Percentiles rank a stretch among this genome's conserved stretches.
Conservation (phyloP, 2,113 vertebrate species). For the Pseudopodoces humilis region DNA sequence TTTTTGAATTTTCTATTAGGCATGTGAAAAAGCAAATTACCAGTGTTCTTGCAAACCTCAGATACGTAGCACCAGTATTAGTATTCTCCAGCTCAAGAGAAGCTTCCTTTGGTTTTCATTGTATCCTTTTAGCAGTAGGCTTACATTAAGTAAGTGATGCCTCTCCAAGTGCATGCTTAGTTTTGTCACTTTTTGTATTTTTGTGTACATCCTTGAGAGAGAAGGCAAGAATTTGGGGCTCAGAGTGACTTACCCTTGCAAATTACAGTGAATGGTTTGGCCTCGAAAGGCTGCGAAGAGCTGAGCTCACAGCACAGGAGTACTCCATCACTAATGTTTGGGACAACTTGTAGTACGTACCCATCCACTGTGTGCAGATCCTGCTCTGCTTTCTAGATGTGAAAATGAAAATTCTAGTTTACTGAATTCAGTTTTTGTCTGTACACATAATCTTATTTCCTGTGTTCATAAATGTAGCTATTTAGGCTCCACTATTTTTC, state of each 20-base stretch:
- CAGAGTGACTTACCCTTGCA: background rate
- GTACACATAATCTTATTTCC: accelerated
- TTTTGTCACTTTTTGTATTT: background rate
- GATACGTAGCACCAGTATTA: background rate
- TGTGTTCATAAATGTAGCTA: background rate
- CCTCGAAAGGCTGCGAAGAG: background rate
- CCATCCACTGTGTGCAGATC: background rate
- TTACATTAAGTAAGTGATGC: background rate
- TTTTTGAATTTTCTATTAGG: background rate
- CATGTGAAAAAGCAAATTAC: background rate
- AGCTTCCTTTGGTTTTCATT: background rate
- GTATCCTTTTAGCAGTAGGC: background rate
- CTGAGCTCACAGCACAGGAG: accelerated
- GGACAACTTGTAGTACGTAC: background rate
- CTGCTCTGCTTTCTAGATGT: background rate
- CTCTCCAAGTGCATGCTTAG: background rate
- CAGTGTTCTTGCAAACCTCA: background rate
- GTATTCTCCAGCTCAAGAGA: background rate
- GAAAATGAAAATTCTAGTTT: background rate
- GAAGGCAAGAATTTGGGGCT: background rate
- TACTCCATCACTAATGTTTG: background rate
- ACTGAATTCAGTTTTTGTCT: background rate
- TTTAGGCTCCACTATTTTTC: accelerated
- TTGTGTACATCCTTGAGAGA: background rate
- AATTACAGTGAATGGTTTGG: background rate